phyloP scores from a whole-genome alignment of 1,140 invertebrate species.

The Forficula auricularia region DNA sequence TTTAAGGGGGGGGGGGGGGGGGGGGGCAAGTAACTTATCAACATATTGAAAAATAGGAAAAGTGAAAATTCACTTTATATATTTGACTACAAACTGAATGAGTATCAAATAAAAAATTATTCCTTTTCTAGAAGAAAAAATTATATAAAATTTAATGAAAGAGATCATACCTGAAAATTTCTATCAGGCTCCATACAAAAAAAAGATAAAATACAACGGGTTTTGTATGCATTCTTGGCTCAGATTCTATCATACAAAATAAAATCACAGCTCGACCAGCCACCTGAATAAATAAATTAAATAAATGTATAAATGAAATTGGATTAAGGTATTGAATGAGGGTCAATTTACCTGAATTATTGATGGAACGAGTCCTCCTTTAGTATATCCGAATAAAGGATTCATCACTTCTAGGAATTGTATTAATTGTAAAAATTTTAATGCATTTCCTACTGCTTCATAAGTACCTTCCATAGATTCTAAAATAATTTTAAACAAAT shows the following conservation, averaged over 20 bases:
- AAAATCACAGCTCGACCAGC: constrained; percentile 60
- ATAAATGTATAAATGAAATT: constrained; percentile 4
- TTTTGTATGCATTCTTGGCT: constrained; percentile 69
- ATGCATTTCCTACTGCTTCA: constrained; percentile 51
- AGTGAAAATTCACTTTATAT: too few species aligned
- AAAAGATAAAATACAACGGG: constrained; percentile 77
- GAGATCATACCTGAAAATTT: constrained; percentile 51
- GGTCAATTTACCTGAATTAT: constrained; percentile 29
- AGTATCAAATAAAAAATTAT: too few species aligned
- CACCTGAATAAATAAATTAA: constrained; percentile 37
- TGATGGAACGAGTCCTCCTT: constrained; percentile 39
- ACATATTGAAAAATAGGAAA: too few species aligned
- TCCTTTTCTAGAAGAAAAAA: too few species aligned
- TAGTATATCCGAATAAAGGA: constrained; percentile 74
- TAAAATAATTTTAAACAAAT: too few species aligned
- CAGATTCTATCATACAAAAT: constrained; percentile 65
- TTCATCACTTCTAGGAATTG: constrained; percentile 79
- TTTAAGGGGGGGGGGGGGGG: too few species aligned
- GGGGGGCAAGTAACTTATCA: too few species aligned
- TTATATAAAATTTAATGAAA: too few species aligned
- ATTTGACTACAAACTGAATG: too few species aligned
- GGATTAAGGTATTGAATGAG: not conserved
- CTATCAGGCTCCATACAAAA: constrained; percentile 58
- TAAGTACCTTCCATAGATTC: constrained; percentile 58
- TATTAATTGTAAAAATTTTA: constrained; percentile 67